These are phyloP conservation scores for Leiothrix lutea DNA, from an alignment of 2,113 vertebrate genomes.

Conservation along the genomic window DNA sequence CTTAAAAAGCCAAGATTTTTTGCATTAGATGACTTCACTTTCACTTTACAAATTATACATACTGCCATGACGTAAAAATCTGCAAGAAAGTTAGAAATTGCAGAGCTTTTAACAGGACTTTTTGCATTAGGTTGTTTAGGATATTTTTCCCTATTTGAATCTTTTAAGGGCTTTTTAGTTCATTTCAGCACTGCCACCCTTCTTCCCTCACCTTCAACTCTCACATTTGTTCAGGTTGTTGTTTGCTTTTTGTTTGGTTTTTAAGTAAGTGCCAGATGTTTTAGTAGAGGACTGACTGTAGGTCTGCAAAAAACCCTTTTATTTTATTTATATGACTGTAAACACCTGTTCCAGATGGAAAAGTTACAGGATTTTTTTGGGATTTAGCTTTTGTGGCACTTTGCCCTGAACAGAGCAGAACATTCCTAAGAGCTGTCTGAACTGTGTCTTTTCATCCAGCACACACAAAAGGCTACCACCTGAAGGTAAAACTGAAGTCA, in stretches of 20 bases:
- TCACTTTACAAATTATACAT: background rate
- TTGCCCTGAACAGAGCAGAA: slow-evolving; percentile 24
- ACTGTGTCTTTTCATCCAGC: slow-evolving; percentile 28
- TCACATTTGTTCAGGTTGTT: background rate
- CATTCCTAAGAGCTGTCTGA: slow-evolving; percentile 21
- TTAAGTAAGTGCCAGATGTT: background rate
- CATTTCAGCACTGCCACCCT: background rate
- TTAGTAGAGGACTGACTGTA: background rate
- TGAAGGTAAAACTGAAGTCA: slow-evolving; percentile 33
- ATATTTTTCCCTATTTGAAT: background rate
- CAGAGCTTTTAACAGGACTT: background rate
- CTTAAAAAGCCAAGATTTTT: background rate
- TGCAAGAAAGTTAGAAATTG: background rate
- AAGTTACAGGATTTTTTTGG: slow-evolving; percentile 2
- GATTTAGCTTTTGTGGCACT: slow-evolving; percentile 16
- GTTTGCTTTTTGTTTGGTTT: background rate
- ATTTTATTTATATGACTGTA: slow-evolving; percentile 35
- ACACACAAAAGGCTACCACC: slow-evolving; percentile 11
- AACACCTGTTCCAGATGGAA: slow-evolving; percentile 40
- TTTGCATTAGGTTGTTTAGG: background rate
- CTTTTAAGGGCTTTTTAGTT: background rate
- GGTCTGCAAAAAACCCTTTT: background rate
- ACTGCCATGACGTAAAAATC: background rate
- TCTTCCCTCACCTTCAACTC: fast-evolving
- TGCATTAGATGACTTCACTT: background rate